These are phyloP conservation scores for Ceratosolen fusciceps DNA, from an alignment of 1,140 invertebrate species.

Conservation along the genomic window DNA sequence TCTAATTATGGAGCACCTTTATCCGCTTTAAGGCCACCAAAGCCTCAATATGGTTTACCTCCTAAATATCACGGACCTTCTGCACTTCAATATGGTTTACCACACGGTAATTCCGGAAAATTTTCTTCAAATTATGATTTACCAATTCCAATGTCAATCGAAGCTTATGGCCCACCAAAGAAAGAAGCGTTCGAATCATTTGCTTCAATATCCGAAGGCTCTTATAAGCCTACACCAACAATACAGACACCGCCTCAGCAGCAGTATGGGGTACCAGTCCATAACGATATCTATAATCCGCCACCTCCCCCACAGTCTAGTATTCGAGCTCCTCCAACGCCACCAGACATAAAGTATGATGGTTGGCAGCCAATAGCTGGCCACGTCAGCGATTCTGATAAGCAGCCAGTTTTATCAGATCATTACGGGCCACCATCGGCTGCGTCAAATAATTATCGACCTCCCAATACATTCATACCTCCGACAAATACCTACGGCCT, in stretches of 20 bases:
- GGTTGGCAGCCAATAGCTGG: slow-evolving; percentile 88
- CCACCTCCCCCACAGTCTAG: slow-evolving; percentile 76
- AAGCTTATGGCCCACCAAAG: slow-evolving; percentile 65
- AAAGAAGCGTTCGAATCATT: slow-evolving; percentile 71
- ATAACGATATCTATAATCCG: slow-evolving; percentile 70
- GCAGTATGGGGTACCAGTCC: slow-evolving; percentile 67
- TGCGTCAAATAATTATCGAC: slow-evolving; percentile 33
- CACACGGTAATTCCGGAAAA: slow-evolving; percentile 52
- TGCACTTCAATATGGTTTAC: slow-evolving; percentile 61
- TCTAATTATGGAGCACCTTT: slow-evolving; percentile 48
- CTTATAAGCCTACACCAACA: slow-evolving; percentile 69
- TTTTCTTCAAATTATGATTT: slow-evolving; percentile 58
- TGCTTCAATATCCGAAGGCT: slow-evolving; percentile 65
- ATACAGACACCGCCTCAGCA: slow-evolving; percentile 51
- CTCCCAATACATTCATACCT: slow-evolving; percentile 9
- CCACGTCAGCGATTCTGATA: slow-evolving; percentile 56
- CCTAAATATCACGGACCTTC: slow-evolving; percentile 67
- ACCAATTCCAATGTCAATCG: slow-evolving; percentile 61
- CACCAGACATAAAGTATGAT: slow-evolving; percentile 83
- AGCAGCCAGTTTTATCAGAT: slow-evolving; percentile 31
- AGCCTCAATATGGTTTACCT: slow-evolving; percentile 59
- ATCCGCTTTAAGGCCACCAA: slow-evolving; percentile 57
- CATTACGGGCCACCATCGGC: slow-evolving; percentile 41
- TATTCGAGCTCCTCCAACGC: slow-evolving; percentile 80
- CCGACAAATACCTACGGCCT: slow-evolving; percentile 52